Base-by-base conservation (phyloP, 1,140 invertebrate species). In the Drosophila pachea region DNA sequence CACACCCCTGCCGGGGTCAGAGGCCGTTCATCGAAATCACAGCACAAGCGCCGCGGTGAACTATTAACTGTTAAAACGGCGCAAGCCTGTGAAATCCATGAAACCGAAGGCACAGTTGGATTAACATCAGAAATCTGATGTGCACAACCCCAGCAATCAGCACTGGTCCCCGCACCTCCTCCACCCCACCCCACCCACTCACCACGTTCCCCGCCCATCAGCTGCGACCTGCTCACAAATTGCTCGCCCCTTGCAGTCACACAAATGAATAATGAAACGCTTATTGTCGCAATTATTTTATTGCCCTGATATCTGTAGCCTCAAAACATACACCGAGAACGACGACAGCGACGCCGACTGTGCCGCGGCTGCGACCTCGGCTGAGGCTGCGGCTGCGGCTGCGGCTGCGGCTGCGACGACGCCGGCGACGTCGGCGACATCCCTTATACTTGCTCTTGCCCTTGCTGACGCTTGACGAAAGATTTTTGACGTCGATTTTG, bases 251-350 rank as follows among this genome's bases (percentile, higher is more conserved):
- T 83, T 79, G 73, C 79, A 78, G 76, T 76, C 79, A 86, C 76
- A 79, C 81, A 83, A 83, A 83, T 84, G 79, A 83, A 83, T 84
- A 84, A 84, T 84, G 79, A 84, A 84, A 84, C 76, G 79, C 79
- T 84, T 84, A 84, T 84, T 84, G 79, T 84, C 79, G 79, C 79
- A 84, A 84, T 84, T 84, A 84, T 84, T 84, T 84, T 84, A 84
- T 84, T 84, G 81, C 79, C 79, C 79, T 76, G 79, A 84, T 84
- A 84, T 79, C 73, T 84, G 66, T 84, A 84, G 81, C 79, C 79
- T 84, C 79, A 84, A 86, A 84, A 86, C 79, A 84, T 78, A 81
- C 76, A 76, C 81, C 69, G 50, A 65, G 59, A 68, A 65, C 42
- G 65, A 50, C 50, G 54, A 52, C 7, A n/a, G n/a, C 52, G 38